phyloP scores from a whole-genome alignment of 2,797 vertebrate genomes.

The Pangasius krempfi region DNA sequence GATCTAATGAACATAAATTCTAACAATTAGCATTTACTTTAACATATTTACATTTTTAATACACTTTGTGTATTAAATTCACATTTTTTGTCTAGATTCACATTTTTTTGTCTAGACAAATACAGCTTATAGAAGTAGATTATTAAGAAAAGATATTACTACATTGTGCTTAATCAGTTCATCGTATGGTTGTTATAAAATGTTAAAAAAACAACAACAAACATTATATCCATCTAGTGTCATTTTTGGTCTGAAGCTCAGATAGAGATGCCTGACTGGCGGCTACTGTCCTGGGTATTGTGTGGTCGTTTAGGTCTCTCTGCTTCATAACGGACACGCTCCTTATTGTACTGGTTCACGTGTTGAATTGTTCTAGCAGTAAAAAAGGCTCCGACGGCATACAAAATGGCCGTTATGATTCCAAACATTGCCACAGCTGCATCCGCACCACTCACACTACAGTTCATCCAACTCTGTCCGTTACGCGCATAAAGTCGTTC shows the following conservation, averaged over 20 bases:
- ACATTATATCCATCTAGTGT: not conserved
- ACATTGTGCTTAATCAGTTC: not conserved
- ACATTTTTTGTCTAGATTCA: no score
- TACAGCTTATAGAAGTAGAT: not conserved
- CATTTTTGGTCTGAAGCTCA: constrained; percentile 27
- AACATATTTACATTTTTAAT: not conserved
- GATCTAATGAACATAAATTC: not conserved
- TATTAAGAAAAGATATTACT: not conserved
- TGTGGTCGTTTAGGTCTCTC: constrained; percentile 33
- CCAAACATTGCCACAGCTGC: constrained; percentile 88
- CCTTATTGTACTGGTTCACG: constrained; percentile 64
- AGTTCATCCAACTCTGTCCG: constrained; percentile 94
- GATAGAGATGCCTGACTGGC: constrained; percentile 42
- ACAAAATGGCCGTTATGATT: constrained; percentile 82
- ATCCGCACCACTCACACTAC: constrained; percentile 83
- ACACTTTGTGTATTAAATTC: not conserved
- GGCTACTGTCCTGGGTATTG: constrained; percentile 17
- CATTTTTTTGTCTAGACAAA: not conserved
- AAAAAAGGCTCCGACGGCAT: constrained; percentile 74
- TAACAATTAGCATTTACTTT: not conserved
- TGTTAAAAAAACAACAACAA: not conserved
- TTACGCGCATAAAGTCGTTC: constrained; percentile 82
- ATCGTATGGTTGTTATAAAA: not conserved
- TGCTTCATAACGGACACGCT: constrained; percentile 40
- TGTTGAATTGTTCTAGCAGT: constrained; percentile 72